phyloP scores from a whole-genome alignment of 2,113 vertebrate genomes.

The Thamnaconus septentrionalis region DNA sequence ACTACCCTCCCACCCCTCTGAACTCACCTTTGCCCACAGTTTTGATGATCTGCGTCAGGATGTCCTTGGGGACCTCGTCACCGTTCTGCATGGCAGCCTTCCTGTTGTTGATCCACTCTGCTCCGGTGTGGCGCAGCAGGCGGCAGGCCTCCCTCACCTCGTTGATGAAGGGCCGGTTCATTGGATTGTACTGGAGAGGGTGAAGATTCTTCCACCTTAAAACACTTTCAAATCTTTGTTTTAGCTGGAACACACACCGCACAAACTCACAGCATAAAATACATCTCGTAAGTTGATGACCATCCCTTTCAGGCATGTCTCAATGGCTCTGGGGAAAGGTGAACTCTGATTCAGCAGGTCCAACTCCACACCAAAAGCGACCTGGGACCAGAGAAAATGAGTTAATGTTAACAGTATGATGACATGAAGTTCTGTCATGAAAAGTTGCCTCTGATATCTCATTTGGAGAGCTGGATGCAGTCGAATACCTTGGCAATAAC shows the following conservation, averaged over 20 bases:
- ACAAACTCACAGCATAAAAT: neutral
- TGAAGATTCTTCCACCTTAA: no score
- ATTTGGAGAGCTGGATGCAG: neutral
- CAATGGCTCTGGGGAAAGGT: neutral
- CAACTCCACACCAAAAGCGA: neutral
- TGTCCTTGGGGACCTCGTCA: slow-evolving; percentile 79
- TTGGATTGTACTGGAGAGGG: slow-evolving; percentile 71
- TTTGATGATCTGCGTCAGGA: slow-evolving; percentile 89
- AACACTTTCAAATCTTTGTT: neutral
- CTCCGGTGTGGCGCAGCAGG: slow-evolving; percentile 81
- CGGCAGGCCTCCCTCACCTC: slow-evolving; percentile 76
- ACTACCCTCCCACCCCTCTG: no score
- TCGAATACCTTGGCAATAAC: slow-evolving; percentile 68
- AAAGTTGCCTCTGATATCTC: no score
- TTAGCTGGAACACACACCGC: no score
- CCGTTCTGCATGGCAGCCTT: slow-evolving; percentile 75
- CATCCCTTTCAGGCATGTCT: neutral
- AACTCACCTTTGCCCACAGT: slow-evolving; percentile 62
- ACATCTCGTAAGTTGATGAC: neutral
- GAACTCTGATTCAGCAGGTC: neutral
- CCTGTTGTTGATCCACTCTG: slow-evolving; percentile 80
- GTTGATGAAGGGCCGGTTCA: slow-evolving; percentile 73
- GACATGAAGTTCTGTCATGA: no score
- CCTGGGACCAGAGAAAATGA: neutral
- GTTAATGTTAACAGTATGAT: no score